Conservation (phyloP, 2,113 vertebrate species). For the Platycercus adscitus region DNA sequence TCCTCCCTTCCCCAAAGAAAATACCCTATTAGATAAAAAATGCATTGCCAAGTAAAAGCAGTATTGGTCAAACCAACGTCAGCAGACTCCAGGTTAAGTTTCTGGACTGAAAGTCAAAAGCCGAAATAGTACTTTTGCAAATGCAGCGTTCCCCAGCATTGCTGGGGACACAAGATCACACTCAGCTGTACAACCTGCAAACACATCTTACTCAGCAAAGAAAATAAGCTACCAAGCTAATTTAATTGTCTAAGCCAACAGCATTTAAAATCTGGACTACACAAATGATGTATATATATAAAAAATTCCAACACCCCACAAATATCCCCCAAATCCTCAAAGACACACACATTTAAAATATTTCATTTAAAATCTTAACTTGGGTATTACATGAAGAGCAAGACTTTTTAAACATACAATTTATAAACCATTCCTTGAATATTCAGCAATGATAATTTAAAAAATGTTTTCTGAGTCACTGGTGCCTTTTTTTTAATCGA, state of each 20-base stretch:
- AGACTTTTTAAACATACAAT: background rate
- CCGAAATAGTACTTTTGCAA: background rate
- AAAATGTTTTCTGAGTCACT: background rate
- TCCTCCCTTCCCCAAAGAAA: background rate
- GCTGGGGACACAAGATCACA: background rate
- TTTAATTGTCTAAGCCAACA: background rate
- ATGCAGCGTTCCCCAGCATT: background rate
- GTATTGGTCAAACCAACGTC: background rate
- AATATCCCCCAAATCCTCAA: background rate
- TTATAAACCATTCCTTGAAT: background rate
- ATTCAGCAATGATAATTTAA: background rate
- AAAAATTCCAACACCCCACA: background rate
- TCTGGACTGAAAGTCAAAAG: background rate
- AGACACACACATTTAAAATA: background rate
- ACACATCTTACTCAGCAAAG: background rate
- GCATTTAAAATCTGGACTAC: background rate
- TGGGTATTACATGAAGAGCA: background rate
- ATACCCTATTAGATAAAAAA: background rate
- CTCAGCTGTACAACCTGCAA: background rate
- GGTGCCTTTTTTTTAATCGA: background rate
- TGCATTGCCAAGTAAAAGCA: background rate
- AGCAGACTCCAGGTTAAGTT: background rate
- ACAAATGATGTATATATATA: background rate
- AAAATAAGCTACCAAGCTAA: background rate
- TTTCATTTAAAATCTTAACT: background rate